Evolutionary conservation across 1,140 invertebrate genomes (phyloP), one percentile per base, ranked within the genome.

Genomic region (Drosophila mauritiana): DNA sequence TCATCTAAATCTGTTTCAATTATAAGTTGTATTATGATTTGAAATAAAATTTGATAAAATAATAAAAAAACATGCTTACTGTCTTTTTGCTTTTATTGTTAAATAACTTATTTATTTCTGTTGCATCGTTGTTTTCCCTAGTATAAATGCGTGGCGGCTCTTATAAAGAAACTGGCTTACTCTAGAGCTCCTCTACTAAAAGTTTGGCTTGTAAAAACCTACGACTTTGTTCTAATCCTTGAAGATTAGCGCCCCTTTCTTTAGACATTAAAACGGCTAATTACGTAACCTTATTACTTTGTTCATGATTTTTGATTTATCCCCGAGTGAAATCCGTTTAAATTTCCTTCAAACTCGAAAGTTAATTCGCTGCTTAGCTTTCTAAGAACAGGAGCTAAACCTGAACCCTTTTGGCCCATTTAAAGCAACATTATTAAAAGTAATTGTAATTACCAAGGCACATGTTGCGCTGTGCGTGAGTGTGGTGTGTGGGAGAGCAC

Each of bases 391-490:
- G 52, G 36, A 62, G 37, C 36, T 39, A 43, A 72, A 52, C 42
- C 61, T 46, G 48, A 40, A 40, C 31, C 62, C 43, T 36, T 37
- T 46, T 46, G 17, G 42, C 27, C 49, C 61, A 62, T 54, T 75
- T 75, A 65, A 53, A 79, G 61, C 67, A 78, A 75, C 80, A 84
- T 88, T 88, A 89, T 88, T 88, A 88, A 88, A 84, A 56, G 73
- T 89, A 69, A 83, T 80, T 83, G 80, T 89, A 88, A 88, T 88
- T 88, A 80, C 84, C 82, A 68, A 80, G 69, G 86, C 84, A 88
- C 82, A 70, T 88, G 83, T 84, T 88, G 84, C 70, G 52, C 52
- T 52, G 34, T 53, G 42, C 36, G 49, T 49, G 42, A 36, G 57
- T 62, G 42, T 25, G 43, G 57, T 62, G 42, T 39, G 45, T 12